Conservation (phyloP, 2,113 vertebrate species). For the Neolamprologus caudopunctatus region DNA sequence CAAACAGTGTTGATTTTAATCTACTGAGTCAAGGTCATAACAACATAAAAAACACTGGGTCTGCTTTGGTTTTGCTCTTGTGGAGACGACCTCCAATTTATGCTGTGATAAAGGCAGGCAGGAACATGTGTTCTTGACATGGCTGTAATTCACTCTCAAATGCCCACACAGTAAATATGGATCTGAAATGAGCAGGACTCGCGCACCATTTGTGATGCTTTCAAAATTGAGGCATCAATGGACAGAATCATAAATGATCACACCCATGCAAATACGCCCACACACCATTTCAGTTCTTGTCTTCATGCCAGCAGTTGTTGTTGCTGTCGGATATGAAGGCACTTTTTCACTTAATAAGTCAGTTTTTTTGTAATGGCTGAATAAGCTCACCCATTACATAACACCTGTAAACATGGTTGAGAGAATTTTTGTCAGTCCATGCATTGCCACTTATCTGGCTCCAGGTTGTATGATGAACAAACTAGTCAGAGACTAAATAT, state of each 20-base stretch:
- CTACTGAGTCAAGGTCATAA: background rate
- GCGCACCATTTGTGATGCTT: background rate
- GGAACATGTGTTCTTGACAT: background rate
- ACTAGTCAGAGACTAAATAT: background rate
- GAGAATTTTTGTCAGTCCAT: background rate
- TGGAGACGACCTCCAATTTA: background rate
- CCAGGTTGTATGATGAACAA: background rate
- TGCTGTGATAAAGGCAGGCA: background rate
- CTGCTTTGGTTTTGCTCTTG: background rate
- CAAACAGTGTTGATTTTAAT: background rate
- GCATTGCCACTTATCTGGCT: background rate
- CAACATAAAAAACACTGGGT: background rate
- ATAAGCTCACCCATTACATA: background rate
- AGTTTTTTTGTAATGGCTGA: background rate
- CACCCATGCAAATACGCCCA: slow-evolving; percentile 8
- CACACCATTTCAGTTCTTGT: background rate
- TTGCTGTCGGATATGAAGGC: background rate
- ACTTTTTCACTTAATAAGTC: background rate
- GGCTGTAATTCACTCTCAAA: background rate
- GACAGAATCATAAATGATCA: background rate
- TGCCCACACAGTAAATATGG: background rate
- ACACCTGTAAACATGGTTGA: background rate
- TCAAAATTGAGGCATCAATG: background rate
- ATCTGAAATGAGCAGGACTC: background rate
- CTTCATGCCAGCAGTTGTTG: background rate